Percentiles rank a stretch among this genome's conserved stretches.
These are phyloP conservation scores for Morinoia aosen DNA, from an alignment of 2,888 invertebrate genomes.

Conservation along the genomic window DNA sequence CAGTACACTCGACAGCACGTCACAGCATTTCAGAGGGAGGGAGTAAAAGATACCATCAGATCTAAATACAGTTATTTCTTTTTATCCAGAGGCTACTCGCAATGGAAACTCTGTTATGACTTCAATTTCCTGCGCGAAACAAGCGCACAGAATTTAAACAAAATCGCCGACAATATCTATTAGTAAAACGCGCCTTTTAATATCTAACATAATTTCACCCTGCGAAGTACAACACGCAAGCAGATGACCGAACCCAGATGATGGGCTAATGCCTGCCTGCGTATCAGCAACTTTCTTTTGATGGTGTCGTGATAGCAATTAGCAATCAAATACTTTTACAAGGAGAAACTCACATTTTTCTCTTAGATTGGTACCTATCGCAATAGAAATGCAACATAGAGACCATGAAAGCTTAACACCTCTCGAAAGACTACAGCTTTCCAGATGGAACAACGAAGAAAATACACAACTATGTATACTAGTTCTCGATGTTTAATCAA, in stretches of 20 bases:
- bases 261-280: background rate
- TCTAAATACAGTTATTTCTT: background rate
- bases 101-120: background rate
- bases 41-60: background rate
- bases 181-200: background rate
- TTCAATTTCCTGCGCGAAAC: background rate
- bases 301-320: background rate
- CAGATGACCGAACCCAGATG: background rate
- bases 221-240: background rate
- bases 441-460: background rate
- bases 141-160: background rate
- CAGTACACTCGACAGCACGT: background rate
- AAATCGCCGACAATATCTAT: background rate
- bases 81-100: background rate
- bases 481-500: too few species aligned
- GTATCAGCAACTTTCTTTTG: background rate
- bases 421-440: background rate
- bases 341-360: background rate
- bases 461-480: background rate
- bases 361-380: background rate
- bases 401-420: background rate
- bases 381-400: background rate
- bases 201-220: background rate
- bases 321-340: background rate
- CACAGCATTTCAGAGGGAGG: background rate